Evolutionary conservation across 2,113 vertebrate genomes (phyloP).

Genomic region (Orthonyx spaldingii): DNA sequence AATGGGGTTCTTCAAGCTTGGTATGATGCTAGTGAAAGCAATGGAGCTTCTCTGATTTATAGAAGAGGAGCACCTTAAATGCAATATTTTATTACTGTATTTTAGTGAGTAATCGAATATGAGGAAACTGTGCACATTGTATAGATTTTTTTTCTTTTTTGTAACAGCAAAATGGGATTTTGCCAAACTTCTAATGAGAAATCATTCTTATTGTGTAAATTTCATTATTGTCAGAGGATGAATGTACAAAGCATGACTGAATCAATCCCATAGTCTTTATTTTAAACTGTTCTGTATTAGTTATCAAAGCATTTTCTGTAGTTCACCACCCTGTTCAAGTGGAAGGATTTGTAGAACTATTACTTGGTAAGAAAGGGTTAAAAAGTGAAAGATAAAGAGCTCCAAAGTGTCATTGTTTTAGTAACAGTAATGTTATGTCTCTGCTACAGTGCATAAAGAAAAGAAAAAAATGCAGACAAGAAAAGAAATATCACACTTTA

Average conservation of each 20-base stretch:
- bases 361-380: conserved; percentile 24
- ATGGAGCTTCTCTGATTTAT: conserved; percentile 14
- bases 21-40: background rate
- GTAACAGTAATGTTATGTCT: conserved; percentile 36
- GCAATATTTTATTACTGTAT: conserved; percentile 1
- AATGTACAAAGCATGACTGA: background rate
- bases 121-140: background rate
- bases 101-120: conserved; percentile 1
- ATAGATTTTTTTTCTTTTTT: background rate
- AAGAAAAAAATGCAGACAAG: conserved; percentile 52
- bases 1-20: background rate
- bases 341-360: background rate
- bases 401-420: conserved; percentile 42
- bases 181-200: conserved; percentile 10
- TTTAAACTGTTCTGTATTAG: background rate
- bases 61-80: background rate
- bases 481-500: conserved; percentile 26
- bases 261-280: background rate
- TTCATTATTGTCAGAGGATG: background rate
- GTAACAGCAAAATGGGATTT: background rate
- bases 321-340: background rate
- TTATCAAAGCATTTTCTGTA: background rate
- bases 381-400: conserved; percentile 27
- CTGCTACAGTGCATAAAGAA: conserved; percentile 16
- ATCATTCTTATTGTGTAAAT: background rate